Conservation (phyloP, 2,113 vertebrate species). For the Phodopus roborovskii region DNA sequence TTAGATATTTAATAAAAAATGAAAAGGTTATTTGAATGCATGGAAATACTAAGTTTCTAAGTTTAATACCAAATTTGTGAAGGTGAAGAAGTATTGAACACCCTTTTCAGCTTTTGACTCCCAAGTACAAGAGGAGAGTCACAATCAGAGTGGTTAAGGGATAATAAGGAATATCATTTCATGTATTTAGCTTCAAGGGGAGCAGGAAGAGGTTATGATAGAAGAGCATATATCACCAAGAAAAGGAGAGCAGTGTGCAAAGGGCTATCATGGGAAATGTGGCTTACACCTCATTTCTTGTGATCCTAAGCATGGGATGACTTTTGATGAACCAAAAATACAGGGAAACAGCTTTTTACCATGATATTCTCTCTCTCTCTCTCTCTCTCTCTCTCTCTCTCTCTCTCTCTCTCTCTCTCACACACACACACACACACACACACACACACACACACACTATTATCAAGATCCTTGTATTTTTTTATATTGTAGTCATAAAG, state of each 20-base stretch:
- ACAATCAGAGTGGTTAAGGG: not conserved
- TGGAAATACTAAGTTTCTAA: not conserved
- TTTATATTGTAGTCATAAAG: not conserved
- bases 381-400: not conserved
- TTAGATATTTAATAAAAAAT: not conserved
- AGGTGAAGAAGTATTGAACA: not conserved
- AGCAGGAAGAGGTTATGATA: too few relatives aligned
- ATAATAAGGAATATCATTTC: not conserved
- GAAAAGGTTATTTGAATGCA: not conserved
- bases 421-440: too few relatives aligned
- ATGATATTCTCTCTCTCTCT: not conserved
- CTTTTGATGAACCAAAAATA: not conserved
- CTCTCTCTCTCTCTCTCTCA: too few relatives aligned
- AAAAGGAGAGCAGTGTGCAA: not conserved
- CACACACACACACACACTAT: not conserved
- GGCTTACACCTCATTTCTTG: not conserved
- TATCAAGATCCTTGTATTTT: not conserved
- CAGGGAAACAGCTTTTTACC: not conserved
- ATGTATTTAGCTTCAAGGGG: not conserved
- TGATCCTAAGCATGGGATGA: not conserved
- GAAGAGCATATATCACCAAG: not conserved
- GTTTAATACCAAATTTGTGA: not conserved
- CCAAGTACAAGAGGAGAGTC: not conserved
- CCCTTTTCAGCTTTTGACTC: not conserved
- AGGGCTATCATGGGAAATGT: not conserved